Base-by-base conservation (phyloP, 2,113 vertebrate genomes). In the Ceyx margarethae region DNA sequence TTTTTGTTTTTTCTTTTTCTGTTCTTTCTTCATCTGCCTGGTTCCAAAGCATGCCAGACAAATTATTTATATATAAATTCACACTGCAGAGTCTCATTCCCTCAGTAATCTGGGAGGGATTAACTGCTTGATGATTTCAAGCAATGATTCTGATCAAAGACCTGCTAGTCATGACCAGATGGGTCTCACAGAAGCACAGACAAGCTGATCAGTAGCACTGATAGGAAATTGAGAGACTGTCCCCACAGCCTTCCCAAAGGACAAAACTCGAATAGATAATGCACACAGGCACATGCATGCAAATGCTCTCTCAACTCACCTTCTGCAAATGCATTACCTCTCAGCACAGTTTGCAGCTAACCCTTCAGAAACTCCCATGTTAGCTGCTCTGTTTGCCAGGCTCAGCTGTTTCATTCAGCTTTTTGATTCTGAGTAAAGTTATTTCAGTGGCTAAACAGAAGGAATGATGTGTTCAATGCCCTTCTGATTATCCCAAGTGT, bases 351-450 rank as follows among this genome's bases (percentile, higher is more conserved):
- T 68, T 71, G 37, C 51, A 83, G 42, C 40, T 54, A 85, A 22
- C 51, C 65, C 68, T 42, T 64, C 79, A 40, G 71, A 85, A 92
- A 90, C 51, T 94, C 91, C 85, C 95, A 46, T 60, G 93, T 62
- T 91, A 83, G 68, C 68, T 51, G 51, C 60, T 90, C 87, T 95
- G 68, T 93, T 93, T 95, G 87, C 76, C 10, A 9, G 94, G 75
- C 91, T 95, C 94, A 96, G 92, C 89, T 96, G 95, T 71, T 92
- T 85, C 78, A 91, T 94, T 95, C 85, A 83, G 85, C 43, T 83
- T 57, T 89, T 91, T 83, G 79, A 96, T 95, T 92, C 72, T 3
- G 8, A 91, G 87, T 45, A 95, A 93, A 96, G 91, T 94, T 94
- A 93, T 95, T 92, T 92, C 72, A 66, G 31, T 65, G 75, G 26